These are phyloP conservation scores for Hemibagrus guttatus DNA, from an alignment of 2,797 vertebrate species.

Conservation along the genomic window DNA sequence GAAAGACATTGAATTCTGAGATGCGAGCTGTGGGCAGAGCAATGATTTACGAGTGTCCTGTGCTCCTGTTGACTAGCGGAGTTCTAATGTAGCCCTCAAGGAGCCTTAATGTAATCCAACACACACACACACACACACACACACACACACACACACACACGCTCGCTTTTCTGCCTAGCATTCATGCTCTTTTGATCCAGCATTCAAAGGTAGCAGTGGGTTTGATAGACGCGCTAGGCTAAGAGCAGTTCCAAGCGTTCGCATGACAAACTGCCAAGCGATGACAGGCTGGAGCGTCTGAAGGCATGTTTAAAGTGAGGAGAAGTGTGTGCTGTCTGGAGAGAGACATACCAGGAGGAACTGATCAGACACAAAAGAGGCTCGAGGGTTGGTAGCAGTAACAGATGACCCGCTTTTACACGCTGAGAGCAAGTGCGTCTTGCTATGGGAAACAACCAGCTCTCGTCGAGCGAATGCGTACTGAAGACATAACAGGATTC, in stretches of 20 bases:
- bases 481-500: constrained; percentile 20
- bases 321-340: constrained; percentile 82
- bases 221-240: constrained; percentile 86
- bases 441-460: constrained; percentile 47
- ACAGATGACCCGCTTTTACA: constrained; percentile 72
- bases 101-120: constrained; percentile 83
- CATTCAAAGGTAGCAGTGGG: constrained; percentile 86
- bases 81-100: constrained; percentile 83
- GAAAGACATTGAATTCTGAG: constrained; percentile 62
- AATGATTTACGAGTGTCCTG: constrained; percentile 75
- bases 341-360: constrained; percentile 85
- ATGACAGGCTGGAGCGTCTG: constrained; percentile 87
- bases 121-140: constrained; percentile 84
- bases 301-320: constrained; percentile 81
- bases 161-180: constrained; percentile 76
- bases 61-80: constrained; percentile 81
- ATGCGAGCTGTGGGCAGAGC: constrained; percentile 63
- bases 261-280: constrained; percentile 86
- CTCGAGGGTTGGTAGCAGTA: constrained; percentile 82
- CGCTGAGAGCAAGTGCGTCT: constrained; percentile 28
- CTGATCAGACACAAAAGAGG: constrained; percentile 85
- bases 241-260: constrained; percentile 86
- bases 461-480: constrained; percentile 49
- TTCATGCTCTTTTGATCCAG: constrained; percentile 91
- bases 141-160: constrained; percentile 65